Evolutionary conservation across 2,113 vertebrate genomes (phyloP).

Genomic region (Pollachius pollachius): DNA sequence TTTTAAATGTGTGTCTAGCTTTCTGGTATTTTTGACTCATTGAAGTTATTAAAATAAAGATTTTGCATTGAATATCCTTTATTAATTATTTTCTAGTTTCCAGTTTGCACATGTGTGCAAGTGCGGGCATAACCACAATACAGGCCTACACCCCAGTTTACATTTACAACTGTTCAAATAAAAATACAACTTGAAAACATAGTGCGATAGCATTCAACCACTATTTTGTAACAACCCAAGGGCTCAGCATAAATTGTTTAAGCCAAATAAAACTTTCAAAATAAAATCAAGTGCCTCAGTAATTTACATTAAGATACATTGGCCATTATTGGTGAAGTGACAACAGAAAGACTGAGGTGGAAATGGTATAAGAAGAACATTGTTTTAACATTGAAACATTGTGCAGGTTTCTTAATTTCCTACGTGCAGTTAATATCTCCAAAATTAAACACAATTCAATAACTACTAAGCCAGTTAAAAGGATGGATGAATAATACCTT

Average conservation of each 20-base stretch:
- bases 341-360: slow-evolving; percentile 16
- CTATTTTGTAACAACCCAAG: slow-evolving; percentile 13
- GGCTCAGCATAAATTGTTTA: slow-evolving; percentile 35
- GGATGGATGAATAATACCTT: too few relatives aligned
- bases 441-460: too few relatives aligned
- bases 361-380: slow-evolving; percentile 24
- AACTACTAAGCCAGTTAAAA: too few relatives aligned
- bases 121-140: slow-evolving; percentile 3
- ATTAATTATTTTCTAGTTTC: slow-evolving; percentile 37
- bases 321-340: slow-evolving; percentile 20
- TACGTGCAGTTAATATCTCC: slow-evolving; percentile 43
- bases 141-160: slow-evolving; percentile 4
- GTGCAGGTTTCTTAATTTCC: slow-evolving; percentile 9
- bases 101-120: slow-evolving; percentile 17
- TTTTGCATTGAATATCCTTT: slow-evolving; percentile 37
- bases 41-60: not conserved
- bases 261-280: slow-evolving; percentile 73
- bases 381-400: slow-evolving; percentile 30
- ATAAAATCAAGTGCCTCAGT: slow-evolving; percentile 71
- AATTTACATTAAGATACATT: slow-evolving; percentile 44
- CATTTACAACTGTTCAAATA: slow-evolving; percentile 15
- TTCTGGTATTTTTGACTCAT: too few relatives aligned
- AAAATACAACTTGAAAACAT: slow-evolving; percentile 31
- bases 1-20: too few relatives aligned
- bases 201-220: slow-evolving; percentile 42